Conservation (phyloP, 92 coral and sea anemone species). For the Porites divaricata region DNA sequence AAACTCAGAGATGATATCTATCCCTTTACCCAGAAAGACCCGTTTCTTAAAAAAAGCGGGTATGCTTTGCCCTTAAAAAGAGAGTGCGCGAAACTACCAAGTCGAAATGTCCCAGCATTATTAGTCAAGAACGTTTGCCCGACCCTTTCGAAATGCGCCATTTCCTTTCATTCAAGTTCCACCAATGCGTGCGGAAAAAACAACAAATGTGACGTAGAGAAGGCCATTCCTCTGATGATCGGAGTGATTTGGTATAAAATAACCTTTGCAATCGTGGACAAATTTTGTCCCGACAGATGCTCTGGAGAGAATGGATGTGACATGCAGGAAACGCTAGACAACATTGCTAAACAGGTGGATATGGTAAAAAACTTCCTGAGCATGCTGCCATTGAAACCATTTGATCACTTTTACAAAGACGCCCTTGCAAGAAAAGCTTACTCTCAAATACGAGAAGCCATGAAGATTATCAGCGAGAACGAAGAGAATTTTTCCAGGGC, state of each 20-base stretch:
- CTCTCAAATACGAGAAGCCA: constrained; percentile 28
- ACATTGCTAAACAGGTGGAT: constrained; percentile 20
- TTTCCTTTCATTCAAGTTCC: constrained; percentile 18
- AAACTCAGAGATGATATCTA: constrained; percentile 18
- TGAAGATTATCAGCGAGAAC: constrained; percentile 35
- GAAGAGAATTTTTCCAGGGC: constrained; percentile 10
- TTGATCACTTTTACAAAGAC: constrained; percentile 41
- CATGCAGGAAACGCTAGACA: constrained; percentile 19
- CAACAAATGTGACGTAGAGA: constrained; percentile 48
- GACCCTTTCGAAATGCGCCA: constrained; percentile 26
- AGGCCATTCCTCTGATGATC: constrained; percentile 62
- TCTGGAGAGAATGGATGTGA: constrained; percentile 31
- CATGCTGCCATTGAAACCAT: constrained; percentile 15
- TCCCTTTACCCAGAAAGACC: neutral
- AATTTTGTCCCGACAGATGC: constrained; percentile 20
- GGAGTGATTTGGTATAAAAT: constrained; percentile 56
- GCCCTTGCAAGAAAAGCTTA: constrained; percentile 48
- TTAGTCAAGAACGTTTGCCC: constrained; percentile 50
- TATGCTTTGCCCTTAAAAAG: neutral
- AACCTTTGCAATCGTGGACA: constrained; percentile 31
- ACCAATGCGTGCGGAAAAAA: constrained; percentile 48
- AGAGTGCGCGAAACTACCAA: neutral
- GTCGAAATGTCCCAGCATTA: neutral
- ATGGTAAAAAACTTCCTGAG: constrained; percentile 24
- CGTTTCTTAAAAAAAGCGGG: neutral